Base-by-base conservation (phyloP, 2,888 invertebrate species). In the Petrolisthes manimaculis region DNA sequence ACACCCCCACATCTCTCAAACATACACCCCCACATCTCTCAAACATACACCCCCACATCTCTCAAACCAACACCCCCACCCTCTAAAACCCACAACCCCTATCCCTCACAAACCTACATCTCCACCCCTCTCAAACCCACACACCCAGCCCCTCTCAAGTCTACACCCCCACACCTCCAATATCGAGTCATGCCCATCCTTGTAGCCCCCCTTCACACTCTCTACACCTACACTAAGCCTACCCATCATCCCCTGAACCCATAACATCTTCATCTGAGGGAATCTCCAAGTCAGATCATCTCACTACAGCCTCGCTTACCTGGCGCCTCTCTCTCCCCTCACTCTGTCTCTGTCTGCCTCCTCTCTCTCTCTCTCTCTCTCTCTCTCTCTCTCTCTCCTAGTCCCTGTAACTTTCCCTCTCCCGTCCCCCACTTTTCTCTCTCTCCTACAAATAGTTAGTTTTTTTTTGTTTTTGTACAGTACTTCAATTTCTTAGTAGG, bases 221-320 rank as follows among this genome's bases (percentile, higher is more conserved):
- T 12, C 3, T 55, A 18, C 12, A 14, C 6, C 56, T 5, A 69
- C 24, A 4, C 51, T 81, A 86, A 82, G 86, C 77, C 82, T 86
- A 82, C 82, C 75, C 83, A 75, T 80, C 87, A 71, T 37, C 80
- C 74, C 55, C 24, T 80, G 78, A 83, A 87, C 71, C 61, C 87
- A 87, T 88, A 88, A 88, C 87, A 84, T 88, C 87, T 88, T 84
- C 83, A 88, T 88, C 84, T 74, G 61, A 5, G 14, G 55, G 37
- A 54, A 88, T 88, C 80, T 88, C 67, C 87, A 88, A 88, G 83
- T 88, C 87, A 88, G 84, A 88, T 88, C n/a, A 55, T 80, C 87
- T 80, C 80, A 80, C 87, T 80, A 84, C 80, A 71, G 37, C 24
- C 9, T 55, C 21, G 4, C 75, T 53, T 6, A n/a, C 79, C 54